Evolutionary conservation across 2,888 invertebrate species (phyloP).

Genomic region (Chrysopilus asiliformis): DNA sequence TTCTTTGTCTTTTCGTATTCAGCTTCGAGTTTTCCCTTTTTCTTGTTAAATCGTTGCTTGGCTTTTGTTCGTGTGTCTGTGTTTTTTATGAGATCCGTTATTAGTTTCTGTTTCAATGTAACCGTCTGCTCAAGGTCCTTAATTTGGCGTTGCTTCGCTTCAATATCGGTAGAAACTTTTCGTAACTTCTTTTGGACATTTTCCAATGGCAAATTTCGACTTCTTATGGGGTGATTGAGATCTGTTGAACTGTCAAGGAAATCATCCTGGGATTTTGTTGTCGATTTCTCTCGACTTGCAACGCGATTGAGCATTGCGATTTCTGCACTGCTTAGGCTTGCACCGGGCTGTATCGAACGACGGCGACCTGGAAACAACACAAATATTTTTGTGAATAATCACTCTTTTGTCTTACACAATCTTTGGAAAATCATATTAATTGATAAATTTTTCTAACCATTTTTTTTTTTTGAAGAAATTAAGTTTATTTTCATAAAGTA

Average conservation of each 20-base stretch:
- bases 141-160: conserved; percentile 52
- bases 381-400: too few relatives aligned
- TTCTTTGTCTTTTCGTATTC: conserved; percentile 46
- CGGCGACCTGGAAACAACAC: conserved; percentile 31
- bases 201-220: conserved; percentile 24
- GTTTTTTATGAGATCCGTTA: conserved; percentile 50
- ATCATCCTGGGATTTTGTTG: conserved; percentile 21
- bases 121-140: conserved; percentile 55
- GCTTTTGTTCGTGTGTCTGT: conserved; percentile 43
- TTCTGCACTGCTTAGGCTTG: conserved; percentile 45
- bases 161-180: conserved; percentile 41
- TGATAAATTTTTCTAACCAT: too few relatives aligned
- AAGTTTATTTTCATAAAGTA: too few relatives aligned
- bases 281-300: conserved; percentile 31
- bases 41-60: conserved; percentile 48
- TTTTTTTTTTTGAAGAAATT: too few relatives aligned
- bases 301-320: conserved; percentile 45
- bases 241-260: conserved; percentile 27
- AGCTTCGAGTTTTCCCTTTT: conserved; percentile 44
- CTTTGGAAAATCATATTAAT: too few relatives aligned
- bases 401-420: too few relatives aligned
- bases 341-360: conserved; percentile 48
- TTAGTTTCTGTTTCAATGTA: conserved; percentile 58
- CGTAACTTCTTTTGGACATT: conserved; percentile 30
- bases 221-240: conserved; percentile 19